phyloP scores from a whole-genome alignment of 92 coral and sea anemone genomes.

The Virgularia gustaviana region DNA sequence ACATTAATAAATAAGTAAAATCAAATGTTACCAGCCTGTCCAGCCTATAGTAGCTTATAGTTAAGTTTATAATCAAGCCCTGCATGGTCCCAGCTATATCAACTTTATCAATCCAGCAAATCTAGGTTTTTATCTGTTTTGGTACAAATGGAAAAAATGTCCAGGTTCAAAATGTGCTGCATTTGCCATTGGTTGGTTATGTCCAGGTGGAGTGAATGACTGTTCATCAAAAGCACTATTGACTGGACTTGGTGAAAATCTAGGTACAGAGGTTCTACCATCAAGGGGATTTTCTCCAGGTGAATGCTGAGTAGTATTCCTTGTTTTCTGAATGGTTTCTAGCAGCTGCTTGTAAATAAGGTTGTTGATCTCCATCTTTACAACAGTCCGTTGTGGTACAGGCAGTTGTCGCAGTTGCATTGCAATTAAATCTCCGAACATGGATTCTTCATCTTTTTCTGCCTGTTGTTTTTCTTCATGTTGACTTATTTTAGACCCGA shows the following conservation, averaged over 20 bases:
- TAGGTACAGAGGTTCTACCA: not conserved
- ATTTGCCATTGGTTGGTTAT: not conserved
- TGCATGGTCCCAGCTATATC: too few relatives aligned
- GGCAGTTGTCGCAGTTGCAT: constrained; percentile 55
- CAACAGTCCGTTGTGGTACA: constrained; percentile 35
- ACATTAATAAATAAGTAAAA: too few relatives aligned
- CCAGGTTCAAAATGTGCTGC: constrained; percentile 1
- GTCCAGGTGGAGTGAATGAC: not conserved
- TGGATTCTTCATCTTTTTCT: constrained; percentile 55
- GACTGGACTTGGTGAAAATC: not conserved
- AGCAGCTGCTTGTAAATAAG: constrained; percentile 52
- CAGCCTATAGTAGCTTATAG: not conserved
- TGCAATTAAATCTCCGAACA: constrained; percentile 61
- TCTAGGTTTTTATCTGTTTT: not conserved
- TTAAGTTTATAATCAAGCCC: too few relatives aligned
- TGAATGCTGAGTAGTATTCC: not conserved
- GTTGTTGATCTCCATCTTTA: constrained; percentile 56
- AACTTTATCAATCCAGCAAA: too few relatives aligned
- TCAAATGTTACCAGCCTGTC: too few relatives aligned
- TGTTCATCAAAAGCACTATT: not conserved
- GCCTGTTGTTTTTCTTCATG: not conserved
- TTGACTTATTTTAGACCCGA: constrained; percentile 21
- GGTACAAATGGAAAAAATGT: constrained; percentile 1
- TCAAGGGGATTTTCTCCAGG: not conserved
- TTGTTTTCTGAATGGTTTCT: not conserved